Base-by-base conservation (phyloP, 2,888 invertebrate species). In the Sinopyrophorus schimmeli region DNA sequence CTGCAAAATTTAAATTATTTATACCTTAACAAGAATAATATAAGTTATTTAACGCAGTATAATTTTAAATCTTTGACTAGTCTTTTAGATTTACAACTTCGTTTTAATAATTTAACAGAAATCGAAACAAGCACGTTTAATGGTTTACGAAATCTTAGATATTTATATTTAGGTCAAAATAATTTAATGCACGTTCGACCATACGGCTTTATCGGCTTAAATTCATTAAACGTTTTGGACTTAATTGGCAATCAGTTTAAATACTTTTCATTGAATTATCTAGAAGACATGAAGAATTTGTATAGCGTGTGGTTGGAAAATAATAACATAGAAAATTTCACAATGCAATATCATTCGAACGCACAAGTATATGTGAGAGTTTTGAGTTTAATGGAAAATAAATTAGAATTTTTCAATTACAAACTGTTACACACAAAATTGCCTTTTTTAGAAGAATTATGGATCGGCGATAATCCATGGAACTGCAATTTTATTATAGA, bases 61-160 rank as follows among this genome's bases (percentile, higher is more conserved):
- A 71, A 69, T 47, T 74, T 76, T 54, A 70, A 70, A 52, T 68
- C 65, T 10, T 55, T 75, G 49, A 55, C 56, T 50, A 66, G 60
- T 55, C 60, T 76, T 27, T 56, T 69, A 28, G 70, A 69, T 57
- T 61, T 76, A 46, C 69, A 72, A 50, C 58, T 75, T 53, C 62
- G 72, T 3, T 54, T 42, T 6, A 76, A 76, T 47, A 63, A 65
- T 34, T 62, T 76, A 42, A 57, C 49, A 14, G 68, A 65, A 50
- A 69, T 76, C 27, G 68, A 70, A 52, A 62, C 67, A 1, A 71
- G 68, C 46, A 65, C 72, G n/a, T 75, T 76, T 50, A 68, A 70
- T 23, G 71, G 73, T 3, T 42, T 75, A 49, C 65, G 60, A 16
- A 66, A 67, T 34, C 55, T 75, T 15, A 68, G 66, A 48, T 61